phyloP scores from a whole-genome alignment of 2,888 invertebrate genomes.

The Phalera bucephala region DNA sequence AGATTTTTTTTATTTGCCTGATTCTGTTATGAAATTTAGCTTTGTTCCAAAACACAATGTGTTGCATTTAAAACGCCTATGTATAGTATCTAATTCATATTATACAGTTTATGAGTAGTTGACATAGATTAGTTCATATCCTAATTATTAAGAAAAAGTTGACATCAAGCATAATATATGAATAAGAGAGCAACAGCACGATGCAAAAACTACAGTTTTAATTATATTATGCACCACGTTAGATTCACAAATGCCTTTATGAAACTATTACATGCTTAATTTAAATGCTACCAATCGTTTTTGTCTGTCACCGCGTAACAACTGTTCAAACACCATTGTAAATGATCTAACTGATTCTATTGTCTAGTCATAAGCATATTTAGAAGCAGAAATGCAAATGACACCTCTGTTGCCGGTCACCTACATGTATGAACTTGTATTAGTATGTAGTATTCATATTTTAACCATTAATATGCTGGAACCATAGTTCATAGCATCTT shows the following conservation, averaged over 20 bases:
- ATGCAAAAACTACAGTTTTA: too few relatives aligned
- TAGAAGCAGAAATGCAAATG: conserved; percentile 50
- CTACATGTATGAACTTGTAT: conserved; percentile 26
- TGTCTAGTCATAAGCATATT: conserved; percentile 46
- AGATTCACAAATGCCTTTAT: conserved; percentile 9
- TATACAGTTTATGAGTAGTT: too few relatives aligned
- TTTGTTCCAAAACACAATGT: too few relatives aligned
- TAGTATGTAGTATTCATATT: conserved; percentile 21
- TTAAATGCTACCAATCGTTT: conserved; percentile 38
- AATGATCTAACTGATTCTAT: conserved; percentile 44
- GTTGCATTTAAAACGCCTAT: too few relatives aligned
- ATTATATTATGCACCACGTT: too few relatives aligned
- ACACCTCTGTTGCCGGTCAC: conserved; percentile 34
- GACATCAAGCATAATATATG: too few relatives aligned
- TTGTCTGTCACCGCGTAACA: conserved; percentile 36
- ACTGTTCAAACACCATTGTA: conserved; percentile 36
- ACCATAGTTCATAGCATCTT: conserved; percentile 15
- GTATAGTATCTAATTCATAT: too few relatives aligned
- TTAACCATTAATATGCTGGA: conserved; percentile 20
- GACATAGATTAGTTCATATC: too few relatives aligned
- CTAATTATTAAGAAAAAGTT: too few relatives aligned
- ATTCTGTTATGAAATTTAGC: too few relatives aligned
- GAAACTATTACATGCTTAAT: conserved; percentile 31
- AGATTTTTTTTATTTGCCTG: neutral
- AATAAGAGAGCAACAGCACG: too few relatives aligned